Base-by-base conservation (phyloP, 1,140 invertebrate genomes). In the Magallana ariakensis region DNA sequence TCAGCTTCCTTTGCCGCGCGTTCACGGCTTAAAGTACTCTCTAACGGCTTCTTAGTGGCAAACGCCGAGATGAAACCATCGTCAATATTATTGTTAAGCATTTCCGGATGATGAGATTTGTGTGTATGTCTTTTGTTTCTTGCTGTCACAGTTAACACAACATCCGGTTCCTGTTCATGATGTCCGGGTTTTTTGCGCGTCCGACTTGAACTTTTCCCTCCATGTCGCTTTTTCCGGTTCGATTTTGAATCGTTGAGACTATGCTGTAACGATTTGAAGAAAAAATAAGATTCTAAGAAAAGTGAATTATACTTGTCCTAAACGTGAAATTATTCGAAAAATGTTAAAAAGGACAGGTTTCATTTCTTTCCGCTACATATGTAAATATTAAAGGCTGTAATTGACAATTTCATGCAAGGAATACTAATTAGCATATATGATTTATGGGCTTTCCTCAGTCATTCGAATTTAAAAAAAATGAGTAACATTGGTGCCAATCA, bases 1-100 rank as follows among this genome's bases (percentile, higher is more conserved):
- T 70, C 62, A 22, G 62, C 62, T 70, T 70, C 62, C 62, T 70
- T 70, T 19, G 62, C 62, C 4, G 62, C 62, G 26, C 62, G 62
- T 70, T 70, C 62, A 10, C 62, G 62, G 19, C 62, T 70, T 26
- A 70, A 22, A 7, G 62, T 70, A 70, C 62, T 70, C 26, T 70
- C 62, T 22, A 70, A 70, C 4, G 62, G 62, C 8, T 70, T 70
- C 26, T 70, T 70, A 19, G 26, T 22, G 22, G 16, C 10, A 3
- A 70, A 70, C 0, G 62, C 26, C 62, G 62, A 70, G 26, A 22
- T 70, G 2, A 70, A 70, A 22, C 62, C 62, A 19, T 70, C 19
- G 7, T 70, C 62, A 22, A 70, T 70, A 22, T 70, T 70, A 22
- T 70, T 70, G 26, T 70, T 70, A 22, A 70, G 11, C 62, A 70